Base-by-base conservation (phyloP, 2,113 vertebrate genomes). In the Halichoeres trimaculatus region DNA sequence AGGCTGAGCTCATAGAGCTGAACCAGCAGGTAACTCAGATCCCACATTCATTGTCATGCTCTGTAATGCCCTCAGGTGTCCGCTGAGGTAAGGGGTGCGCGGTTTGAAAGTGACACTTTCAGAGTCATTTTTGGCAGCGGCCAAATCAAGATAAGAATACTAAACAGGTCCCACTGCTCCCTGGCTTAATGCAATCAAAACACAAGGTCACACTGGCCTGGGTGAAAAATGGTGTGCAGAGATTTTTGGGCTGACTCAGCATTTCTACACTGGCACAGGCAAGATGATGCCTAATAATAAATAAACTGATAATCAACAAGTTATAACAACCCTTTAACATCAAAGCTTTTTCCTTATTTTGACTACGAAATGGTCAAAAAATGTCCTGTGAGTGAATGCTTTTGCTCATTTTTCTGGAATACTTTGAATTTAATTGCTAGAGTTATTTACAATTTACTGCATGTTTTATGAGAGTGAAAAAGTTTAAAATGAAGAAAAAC, bases 1-100 rank as follows among this genome's bases (percentile, higher is more conserved):
- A 96, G 40, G 38, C 89, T 0, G 93, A 90, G 81, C 94, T 98
- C 72, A 54, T 96, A 70, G 97, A 98, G 91, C 95, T 99, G 70
- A 97, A 96, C 92, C 97, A 98, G 87, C 97, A 98, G 96, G 97
- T 97, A 84, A 22, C 6, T 12, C 23, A 51, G n/a, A n/a, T 20
- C 16, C 24, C 54, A 10, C 16, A 24, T 40, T 30, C 26, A 45
- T 17, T 45, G 0, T 41, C 40, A n/a, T 56, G 4, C 23, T 53
- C 38, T 16, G 38, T 10, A 1, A 17, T 22, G 13, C 38, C 38
- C 16, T 48, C 30, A 8, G 26, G 1, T 51, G 34, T 51, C 50
- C 11, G 38, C 14, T 7, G 20, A 48, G 16, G 56, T 41, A 4
- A 4, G 30, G 30, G 30, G 12, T 14, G 14, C 0, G 13, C 19